Percentiles rank a stretch among this genome's conserved stretches.
Evolutionary conservation across 2,888 invertebrate genomes (phyloP).

Genomic region (Dicranocentrus wangi): DNA sequence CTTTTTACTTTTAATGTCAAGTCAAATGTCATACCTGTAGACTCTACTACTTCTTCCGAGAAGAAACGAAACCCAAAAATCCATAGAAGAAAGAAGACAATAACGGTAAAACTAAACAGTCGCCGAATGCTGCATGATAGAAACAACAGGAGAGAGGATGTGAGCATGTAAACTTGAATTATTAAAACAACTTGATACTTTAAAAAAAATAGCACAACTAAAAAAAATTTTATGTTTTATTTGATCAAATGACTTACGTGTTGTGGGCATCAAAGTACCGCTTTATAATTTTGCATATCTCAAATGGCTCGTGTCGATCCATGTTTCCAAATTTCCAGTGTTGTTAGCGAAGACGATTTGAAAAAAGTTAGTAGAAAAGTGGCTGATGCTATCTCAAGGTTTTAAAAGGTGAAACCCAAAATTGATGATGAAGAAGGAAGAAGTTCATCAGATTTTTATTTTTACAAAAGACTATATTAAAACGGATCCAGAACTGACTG

Average conservation of each 20-base stretch:
- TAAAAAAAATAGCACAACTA: too few species aligned
- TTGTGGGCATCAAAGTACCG: slow-evolving; percentile 61
- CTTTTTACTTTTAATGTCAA: background rate
- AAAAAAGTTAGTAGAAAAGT: too few species aligned
- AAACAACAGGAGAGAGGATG: background rate
- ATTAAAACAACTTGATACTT: too few species aligned
- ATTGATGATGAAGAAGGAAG: too few species aligned
- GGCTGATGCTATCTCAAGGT: too few species aligned
- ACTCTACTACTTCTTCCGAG: slow-evolving; percentile 76
- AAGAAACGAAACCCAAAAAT: slow-evolving; percentile 81
- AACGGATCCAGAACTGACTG: too few species aligned
- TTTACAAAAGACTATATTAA: too few species aligned
- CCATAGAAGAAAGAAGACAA: slow-evolving; percentile 79
- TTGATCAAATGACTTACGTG: slow-evolving; percentile 52
- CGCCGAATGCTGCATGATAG: slow-evolving; percentile 74
- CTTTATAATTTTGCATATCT: slow-evolving; percentile 48
- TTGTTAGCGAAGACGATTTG: too few species aligned
- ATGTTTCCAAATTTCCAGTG: background rate
- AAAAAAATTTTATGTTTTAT: background rate
- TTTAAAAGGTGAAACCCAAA: too few species aligned
- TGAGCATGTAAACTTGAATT: too few species aligned
- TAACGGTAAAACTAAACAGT: slow-evolving; percentile 77
- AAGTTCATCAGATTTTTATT: too few species aligned
- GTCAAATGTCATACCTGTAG: slow-evolving; percentile 75
- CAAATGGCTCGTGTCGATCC: slow-evolving; percentile 39